Evolutionary conservation across 2,888 invertebrate genomes (phyloP).

Genomic region (Tachina fera): DNA sequence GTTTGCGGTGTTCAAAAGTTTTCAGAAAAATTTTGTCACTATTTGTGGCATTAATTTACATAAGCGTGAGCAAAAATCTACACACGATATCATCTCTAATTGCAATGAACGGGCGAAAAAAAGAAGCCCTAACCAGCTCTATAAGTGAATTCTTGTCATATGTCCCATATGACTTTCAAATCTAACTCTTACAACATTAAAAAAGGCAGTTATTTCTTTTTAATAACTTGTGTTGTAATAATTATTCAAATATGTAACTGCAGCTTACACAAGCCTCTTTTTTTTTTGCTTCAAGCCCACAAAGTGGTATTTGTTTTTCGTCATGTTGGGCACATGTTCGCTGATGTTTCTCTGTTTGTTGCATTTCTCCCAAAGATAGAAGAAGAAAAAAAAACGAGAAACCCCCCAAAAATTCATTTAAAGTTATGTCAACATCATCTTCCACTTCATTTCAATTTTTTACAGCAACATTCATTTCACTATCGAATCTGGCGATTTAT

Average conservation of each 20-base stretch:
- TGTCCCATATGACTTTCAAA: not conserved
- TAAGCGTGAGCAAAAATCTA: too few species aligned
- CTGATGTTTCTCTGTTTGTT: not conserved
- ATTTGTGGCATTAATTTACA: too few species aligned
- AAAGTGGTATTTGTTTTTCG: constrained; percentile 1
- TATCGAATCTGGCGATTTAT: constrained; percentile 57
- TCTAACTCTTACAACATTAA: not conserved
- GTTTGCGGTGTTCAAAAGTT: too few species aligned
- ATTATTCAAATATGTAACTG: constrained; percentile 10
- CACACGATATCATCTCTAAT: too few species aligned
- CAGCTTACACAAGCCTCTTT: not conserved
- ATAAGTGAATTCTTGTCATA: not conserved
- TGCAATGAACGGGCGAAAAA: not conserved
- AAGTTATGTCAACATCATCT: constrained; percentile 62
- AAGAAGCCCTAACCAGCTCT: not conserved
- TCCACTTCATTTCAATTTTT: constrained; percentile 36
- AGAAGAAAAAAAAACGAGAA: not conserved
- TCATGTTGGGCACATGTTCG: not conserved
- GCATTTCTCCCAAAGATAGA: not conserved
- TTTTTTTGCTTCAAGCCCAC: not conserved
- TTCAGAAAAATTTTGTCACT: too few species aligned
- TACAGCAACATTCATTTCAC: constrained; percentile 56
- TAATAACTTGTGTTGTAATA: constrained; percentile 31
- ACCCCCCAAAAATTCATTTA: constrained; percentile 15
- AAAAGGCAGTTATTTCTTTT: not conserved